Conservation (phyloP, 2,113 vertebrate genomes). For the Turdus rufiventris region DNA sequence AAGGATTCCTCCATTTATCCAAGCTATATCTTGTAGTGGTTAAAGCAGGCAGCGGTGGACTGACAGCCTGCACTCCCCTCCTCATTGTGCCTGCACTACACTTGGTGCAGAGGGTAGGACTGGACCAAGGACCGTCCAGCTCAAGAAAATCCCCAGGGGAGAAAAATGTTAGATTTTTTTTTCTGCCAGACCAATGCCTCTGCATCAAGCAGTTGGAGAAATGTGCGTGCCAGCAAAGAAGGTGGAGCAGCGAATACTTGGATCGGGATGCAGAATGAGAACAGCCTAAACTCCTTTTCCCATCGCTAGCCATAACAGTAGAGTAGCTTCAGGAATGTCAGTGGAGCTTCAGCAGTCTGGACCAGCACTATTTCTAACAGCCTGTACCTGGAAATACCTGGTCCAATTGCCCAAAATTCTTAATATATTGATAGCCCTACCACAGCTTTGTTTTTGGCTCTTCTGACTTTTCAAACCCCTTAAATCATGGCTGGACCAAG, state of each 20-base stretch:
- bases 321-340: neutral
- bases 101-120: neutral
- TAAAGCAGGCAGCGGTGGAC: neutral
- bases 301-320: fast-evolving
- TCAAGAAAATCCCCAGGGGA: neutral
- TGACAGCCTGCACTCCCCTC: neutral
- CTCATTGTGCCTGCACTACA: neutral
- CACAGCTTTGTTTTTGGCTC: fast-evolving
- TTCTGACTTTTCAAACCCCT: neutral
- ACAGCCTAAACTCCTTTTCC: neutral
- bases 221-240: fast-evolving
- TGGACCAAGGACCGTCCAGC: neutral
- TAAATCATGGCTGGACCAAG: neutral
- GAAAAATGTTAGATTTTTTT: neutral
- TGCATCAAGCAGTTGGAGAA: neutral
- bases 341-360: neutral
- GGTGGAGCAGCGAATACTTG: neutral
- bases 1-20: neutral
- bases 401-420: neutral
- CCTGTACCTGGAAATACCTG: neutral
- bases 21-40: neutral
- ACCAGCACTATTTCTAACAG: neutral
- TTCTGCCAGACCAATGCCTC: neutral
- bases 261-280: neutral
- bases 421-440: neutral